A percentile compares a stretch with the other conserved stretches of the same genome.
Evolutionary conservation across 2,113 vertebrate genomes (phyloP).

Genomic region (Myrmecobius fasciatus): DNA sequence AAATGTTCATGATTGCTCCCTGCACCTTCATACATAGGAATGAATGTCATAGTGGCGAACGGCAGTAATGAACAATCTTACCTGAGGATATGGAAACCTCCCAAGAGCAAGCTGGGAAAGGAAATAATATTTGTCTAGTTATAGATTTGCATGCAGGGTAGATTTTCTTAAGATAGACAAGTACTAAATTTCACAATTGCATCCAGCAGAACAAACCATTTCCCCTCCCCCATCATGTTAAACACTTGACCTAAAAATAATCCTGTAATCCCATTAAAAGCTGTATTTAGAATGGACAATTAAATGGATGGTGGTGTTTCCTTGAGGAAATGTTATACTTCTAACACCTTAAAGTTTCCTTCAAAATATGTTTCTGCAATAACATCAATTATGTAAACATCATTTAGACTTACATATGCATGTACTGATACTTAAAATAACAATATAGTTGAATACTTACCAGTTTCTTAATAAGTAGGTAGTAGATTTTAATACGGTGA

Average conservation of each 20-base stretch:
- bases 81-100: slow-evolving; percentile 99
- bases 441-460: not conserved
- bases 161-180: slow-evolving; percentile 83
- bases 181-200: slow-evolving; percentile 76
- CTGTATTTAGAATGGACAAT: slow-evolving; percentile 81
- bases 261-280: slow-evolving; percentile 59
- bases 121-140: slow-evolving; percentile 90
- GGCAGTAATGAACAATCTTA: slow-evolving; percentile 89
- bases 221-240: not conserved
- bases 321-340: slow-evolving; percentile 42
- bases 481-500: not conserved
- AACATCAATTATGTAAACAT: slow-evolving; percentile 3
- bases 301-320: slow-evolving; percentile 22
- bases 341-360: slow-evolving; percentile 24
- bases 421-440: not conserved
- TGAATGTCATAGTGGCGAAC: slow-evolving; percentile 87
- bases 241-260: slow-evolving; percentile 57
- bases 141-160: slow-evolving; percentile 88
- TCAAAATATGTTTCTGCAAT: slow-evolving; percentile 49
- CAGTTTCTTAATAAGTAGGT: not conserved
- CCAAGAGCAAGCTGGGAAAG: slow-evolving; percentile 95
- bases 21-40: slow-evolving; percentile 90
- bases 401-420: slow-evolving; percentile 27
- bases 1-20: slow-evolving; percentile 85
- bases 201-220: slow-evolving; percentile 54